These are phyloP conservation scores for Drosophila gunungcola DNA, from an alignment of 1,140 invertebrate genomes.

Conservation along the genomic window DNA sequence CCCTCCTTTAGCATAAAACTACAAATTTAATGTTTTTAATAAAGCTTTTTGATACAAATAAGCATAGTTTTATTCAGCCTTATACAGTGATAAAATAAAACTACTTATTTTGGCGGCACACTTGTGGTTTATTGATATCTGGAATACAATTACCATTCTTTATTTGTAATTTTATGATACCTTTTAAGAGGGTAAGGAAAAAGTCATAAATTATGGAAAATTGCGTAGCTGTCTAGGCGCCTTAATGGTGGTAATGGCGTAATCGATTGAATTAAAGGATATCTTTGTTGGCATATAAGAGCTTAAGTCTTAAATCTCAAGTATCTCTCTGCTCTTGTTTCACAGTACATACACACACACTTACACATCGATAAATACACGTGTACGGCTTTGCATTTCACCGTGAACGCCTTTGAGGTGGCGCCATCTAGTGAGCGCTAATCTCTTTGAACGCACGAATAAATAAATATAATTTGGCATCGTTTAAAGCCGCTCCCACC, in stretches of 20 bases:
- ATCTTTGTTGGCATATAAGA: not conserved
- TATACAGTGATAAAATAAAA: no score
- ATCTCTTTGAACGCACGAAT: conserved; percentile 74
- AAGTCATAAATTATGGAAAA: conserved; percentile 27
- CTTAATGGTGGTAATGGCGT: conserved; percentile 27
- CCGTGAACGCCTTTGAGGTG: conserved; percentile 25
- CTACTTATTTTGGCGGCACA: no score
- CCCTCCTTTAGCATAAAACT: no score
- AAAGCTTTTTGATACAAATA: no score
- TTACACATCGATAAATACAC: conserved; percentile 23
- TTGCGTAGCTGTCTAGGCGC: conserved; percentile 6
- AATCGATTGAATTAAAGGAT: conserved; percentile 34
- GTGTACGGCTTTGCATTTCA: conserved; percentile 33
- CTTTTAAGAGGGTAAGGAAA: not conserved
- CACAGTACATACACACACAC: conserved; percentile 6
- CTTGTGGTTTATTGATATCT: no score
- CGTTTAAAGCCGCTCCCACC: conserved; percentile 17
- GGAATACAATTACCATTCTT: no score
- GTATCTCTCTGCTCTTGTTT: not conserved
- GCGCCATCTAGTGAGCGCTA: conserved; percentile 57
- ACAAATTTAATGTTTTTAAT: no score
- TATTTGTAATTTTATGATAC: not conserved
- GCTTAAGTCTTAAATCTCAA: not conserved
- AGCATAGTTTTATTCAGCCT: no score
- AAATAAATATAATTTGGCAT: conserved; percentile 77